Conservation (phyloP, 2,797 vertebrate genomes). For the Staurois parvus region DNA sequence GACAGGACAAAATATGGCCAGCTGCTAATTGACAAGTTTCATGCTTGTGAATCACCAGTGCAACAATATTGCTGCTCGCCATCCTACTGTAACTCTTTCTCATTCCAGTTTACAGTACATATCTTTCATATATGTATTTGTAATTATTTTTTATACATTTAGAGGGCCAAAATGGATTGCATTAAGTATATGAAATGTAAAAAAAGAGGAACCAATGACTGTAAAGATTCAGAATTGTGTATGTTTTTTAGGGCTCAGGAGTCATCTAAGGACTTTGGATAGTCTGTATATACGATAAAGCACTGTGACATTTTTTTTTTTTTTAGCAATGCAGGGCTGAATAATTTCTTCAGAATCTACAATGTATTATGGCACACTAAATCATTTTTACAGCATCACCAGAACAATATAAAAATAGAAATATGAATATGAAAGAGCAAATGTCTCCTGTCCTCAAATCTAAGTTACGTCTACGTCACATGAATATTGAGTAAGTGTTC, state of each 20-base stretch:
- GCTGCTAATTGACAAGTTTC: too few relatives aligned
- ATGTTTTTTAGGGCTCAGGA: background rate
- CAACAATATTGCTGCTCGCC: too few relatives aligned
- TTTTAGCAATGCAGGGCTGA: background rate
- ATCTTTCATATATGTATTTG: too few relatives aligned
- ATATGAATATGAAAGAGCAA: background rate
- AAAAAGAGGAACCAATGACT: background rate
- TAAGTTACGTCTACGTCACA: slow-evolving; percentile 6
- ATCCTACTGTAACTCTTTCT: too few relatives aligned
- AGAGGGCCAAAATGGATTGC: too few relatives aligned
- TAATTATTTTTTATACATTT: too few relatives aligned
- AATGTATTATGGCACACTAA: slow-evolving; percentile 12
- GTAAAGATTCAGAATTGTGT: background rate
- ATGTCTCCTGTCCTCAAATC: slow-evolving; percentile 2
- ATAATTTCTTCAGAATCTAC: background rate
- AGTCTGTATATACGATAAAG: slow-evolving; percentile 4
- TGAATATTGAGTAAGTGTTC: background rate
- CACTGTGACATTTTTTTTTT: slow-evolving; percentile 1
- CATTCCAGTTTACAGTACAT: too few relatives aligned
- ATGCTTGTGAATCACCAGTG: too few relatives aligned
- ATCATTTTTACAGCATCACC: background rate
- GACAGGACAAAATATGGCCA: too few relatives aligned
- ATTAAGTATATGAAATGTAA: too few relatives aligned
- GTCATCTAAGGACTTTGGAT: slow-evolving; percentile 26
- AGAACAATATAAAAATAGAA: background rate